Evolutionary conservation across 1,140 invertebrate genomes (phyloP), one percentile per base, ranked within the genome.

Genomic region (Drosophila ficusphila): DNA sequence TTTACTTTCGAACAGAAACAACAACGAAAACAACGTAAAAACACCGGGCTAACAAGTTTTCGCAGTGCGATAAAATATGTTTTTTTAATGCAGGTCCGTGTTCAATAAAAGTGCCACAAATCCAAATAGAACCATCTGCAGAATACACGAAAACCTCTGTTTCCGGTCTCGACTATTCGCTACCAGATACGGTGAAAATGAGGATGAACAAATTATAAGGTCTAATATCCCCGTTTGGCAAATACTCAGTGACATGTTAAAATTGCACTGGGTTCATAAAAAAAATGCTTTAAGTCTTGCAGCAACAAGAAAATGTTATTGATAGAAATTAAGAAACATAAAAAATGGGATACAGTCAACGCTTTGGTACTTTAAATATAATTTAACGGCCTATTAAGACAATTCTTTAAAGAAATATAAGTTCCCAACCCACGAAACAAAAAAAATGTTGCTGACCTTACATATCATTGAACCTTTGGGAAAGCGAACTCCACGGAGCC

Each of bases 81-180:
- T 86, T 86, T 83, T 85, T 76, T 79, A 85, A 85, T 86, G 71
- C 81, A 79, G 71, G 36, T 64, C 60, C 48, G 52, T 75, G 76
- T 85, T 83, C 76, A 60, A 76, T 76, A 47, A 79, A 79, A 85
- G 69, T 83, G 74, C 60, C 46, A 71, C 64, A 79, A 85, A 58
- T 79, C 47, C 60, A 83, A 64, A 69, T 46, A 53, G 41, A 56
- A 61, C 39, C 9, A 3, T 18, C 21, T 11, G 14, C 53, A 8
- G n/a, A 44, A 8, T 27, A 14, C 23, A 9, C 2, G 23, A 23
- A 27, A 9, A 60, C 0, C 8, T 12, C 19, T 5, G 23, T 18
- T 23, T n/a, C 9, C 12, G 5, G 36, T 7, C 9, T 36, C 34
- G 67, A 71, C 34, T 33, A 5, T 0, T 25, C 12, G 6, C 56